phyloP scores from a whole-genome alignment of 2,888 invertebrate genomes.

The Ferrisia virgata region DNA sequence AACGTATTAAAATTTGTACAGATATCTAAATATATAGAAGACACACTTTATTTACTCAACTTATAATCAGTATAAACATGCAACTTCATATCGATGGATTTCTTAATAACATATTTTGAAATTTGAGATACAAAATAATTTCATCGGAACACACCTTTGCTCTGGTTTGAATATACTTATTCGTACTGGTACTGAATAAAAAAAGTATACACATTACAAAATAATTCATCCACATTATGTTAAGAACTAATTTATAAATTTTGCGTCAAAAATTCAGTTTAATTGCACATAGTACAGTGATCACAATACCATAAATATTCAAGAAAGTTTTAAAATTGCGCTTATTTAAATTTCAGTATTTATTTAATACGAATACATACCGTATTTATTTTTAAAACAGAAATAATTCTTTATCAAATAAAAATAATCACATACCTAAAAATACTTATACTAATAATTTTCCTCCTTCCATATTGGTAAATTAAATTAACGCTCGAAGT shows the following conservation, averaged over 20 bases:
- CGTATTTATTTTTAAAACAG: not conserved
- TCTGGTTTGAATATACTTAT: not conserved
- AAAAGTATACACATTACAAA: not conserved
- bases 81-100: slow-evolving; percentile 1
- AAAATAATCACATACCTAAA: not conserved
- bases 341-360: not conserved
- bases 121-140: not conserved
- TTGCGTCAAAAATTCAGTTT: not conserved
- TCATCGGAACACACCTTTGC: not conserved
- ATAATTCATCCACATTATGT: not conserved
- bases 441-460: not conserved
- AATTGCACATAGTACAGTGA: slow-evolving; percentile 29
- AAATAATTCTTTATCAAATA: not conserved
- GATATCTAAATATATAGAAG: not conserved
- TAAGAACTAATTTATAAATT: not conserved
- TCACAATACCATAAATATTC: not conserved
- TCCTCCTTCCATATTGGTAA: not conserved
- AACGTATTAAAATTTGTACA: slow-evolving; percentile 29
- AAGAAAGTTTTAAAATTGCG: not conserved
- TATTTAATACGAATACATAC: not conserved
- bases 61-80: not conserved
- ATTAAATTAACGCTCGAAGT: not conserved
- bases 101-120: not conserved
- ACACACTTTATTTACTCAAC: not conserved
- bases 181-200: too few species aligned